Evolutionary conservation across 2,797 vertebrate genomes (phyloP), one percentile per base, ranked within the genome.

Genomic region (Eidolon dupreanum): DNA sequence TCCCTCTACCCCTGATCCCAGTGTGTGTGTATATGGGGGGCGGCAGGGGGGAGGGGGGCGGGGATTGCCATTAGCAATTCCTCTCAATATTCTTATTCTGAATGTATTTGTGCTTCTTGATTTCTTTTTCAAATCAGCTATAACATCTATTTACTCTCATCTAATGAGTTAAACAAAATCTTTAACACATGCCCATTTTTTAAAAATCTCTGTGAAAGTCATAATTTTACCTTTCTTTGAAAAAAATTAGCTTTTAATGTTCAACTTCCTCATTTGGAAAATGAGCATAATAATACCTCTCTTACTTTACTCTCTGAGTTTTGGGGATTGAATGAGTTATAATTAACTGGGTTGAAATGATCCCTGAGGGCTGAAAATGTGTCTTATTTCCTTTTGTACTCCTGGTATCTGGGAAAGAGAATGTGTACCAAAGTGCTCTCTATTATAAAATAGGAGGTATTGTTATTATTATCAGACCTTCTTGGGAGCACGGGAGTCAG

Each of bases 221-320:
- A 91, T 10, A n/a, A 8, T 53, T 73, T 71, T 26, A 83, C 7
- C 4, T 36, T 73, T 83, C 33, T 33, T 31, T 66, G 24, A 83
- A 83, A 95, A 83, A 83, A 95, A 84, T 51, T 83, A 46, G 31
- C 55, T 71, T 90, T 93, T 94, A 86, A 68, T 51, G 59, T 13
- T 78, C n/a, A 74, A 24, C 20, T 83, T 93, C 8, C 31, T 75
- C 43, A 57, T 57, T 66, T 87, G 57, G 41, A 70, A 82, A 83
- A 85, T 28, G 8, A 20, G 8, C 20, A 55, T 43, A n/a, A 49
- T 49, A 24, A 63, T 53, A 51, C 43, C 13, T 43, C 22, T 28
- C 10, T 85, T 13, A 5, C 17, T 5, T 61, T 89, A 31, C 17
- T 96, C 24, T 57, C 2, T 38, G 28, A 33, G n/a, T 55, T 70